A percentile compares a stretch with the other conserved stretches of the same genome.
phyloP scores from a whole-genome alignment of 2,113 vertebrate species.

The Sander lucioperca region DNA sequence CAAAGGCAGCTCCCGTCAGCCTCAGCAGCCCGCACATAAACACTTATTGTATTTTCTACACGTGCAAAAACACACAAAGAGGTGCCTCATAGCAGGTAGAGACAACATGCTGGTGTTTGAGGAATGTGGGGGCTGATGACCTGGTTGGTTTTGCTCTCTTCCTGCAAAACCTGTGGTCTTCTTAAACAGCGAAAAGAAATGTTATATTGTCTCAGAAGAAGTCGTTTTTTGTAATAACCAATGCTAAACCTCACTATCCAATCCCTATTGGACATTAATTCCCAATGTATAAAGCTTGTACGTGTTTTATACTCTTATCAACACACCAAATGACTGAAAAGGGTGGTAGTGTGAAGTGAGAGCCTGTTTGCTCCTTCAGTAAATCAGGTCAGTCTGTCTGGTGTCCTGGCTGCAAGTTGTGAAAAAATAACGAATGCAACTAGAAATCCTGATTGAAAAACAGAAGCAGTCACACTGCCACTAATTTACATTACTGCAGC shows the following conservation, averaged over 20 bases:
- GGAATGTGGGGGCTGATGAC: conserved; percentile 49
- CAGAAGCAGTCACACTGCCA: conserved; percentile 1
- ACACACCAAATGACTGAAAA: conserved; percentile 5
- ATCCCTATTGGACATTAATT: conserved; percentile 5
- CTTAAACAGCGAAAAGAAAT: neutral
- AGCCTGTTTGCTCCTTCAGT: neutral
- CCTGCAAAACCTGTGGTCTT: conserved; percentile 15
- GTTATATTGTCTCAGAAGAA: neutral
- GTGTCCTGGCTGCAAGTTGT: neutral
- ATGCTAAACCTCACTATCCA: neutral
- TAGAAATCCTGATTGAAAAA: conserved; percentile 38
- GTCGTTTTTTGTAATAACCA: neutral
- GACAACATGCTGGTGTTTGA: conserved; percentile 50
- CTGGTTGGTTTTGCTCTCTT: conserved; percentile 30
- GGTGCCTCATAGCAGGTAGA: conserved; percentile 56
- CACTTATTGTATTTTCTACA: conserved; percentile 39
- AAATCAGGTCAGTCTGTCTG: conserved; percentile 26
- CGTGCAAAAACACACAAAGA: conserved; percentile 27
- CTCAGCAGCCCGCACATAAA: conserved; percentile 12
- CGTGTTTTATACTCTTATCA: conserved; percentile 1
- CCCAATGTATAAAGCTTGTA: neutral
- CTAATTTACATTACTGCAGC: neutral
- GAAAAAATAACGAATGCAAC: conserved; percentile 1
- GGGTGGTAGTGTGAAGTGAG: neutral
- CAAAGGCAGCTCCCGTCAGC: conserved; percentile 36